Evolutionary conservation across 2,113 vertebrate species (phyloP).

Genomic region (Oreocharis arfaki): DNA sequence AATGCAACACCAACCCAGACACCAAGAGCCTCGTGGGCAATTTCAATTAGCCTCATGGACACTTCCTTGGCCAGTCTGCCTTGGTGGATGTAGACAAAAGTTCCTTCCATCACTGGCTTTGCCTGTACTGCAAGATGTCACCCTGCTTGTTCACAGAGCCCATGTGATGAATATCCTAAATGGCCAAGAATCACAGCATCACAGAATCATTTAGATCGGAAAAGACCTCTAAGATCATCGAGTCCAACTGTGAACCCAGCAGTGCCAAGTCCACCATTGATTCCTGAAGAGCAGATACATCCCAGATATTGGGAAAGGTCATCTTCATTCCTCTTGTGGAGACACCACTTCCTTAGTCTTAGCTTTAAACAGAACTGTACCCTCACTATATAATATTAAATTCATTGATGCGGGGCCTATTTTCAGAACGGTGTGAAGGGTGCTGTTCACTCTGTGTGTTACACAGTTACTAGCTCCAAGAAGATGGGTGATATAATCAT

Average conservation of each 20-base stretch:
- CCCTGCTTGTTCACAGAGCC: neutral
- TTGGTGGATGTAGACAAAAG: neutral
- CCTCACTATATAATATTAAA: neutral
- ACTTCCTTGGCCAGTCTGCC: neutral
- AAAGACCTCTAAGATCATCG: neutral
- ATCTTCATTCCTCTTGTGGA: neutral
- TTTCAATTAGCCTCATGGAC: neutral
- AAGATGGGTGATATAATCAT: neutral
- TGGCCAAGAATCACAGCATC: neutral
- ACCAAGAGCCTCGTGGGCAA: too few relatives aligned
- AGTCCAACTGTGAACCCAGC: neutral
- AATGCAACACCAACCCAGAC: neutral
- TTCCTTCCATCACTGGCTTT: neutral
- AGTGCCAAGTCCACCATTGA: neutral
- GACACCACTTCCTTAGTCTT: neutral
- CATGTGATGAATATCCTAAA: neutral
- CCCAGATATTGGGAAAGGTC: neutral
- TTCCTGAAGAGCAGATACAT: neutral
- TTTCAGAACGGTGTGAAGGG: neutral
- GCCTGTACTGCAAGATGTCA: neutral
- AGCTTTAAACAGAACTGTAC: neutral
- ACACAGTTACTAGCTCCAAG: neutral
- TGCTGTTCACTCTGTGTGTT: neutral
- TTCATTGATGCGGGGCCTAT: rapidly evolving
- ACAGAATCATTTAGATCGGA: neutral